A percentile compares a stretch with the other conserved stretches of the same genome.
phyloP scores from a whole-genome alignment of 2,113 vertebrate species.

The Connochaetes taurinus region DNA sequence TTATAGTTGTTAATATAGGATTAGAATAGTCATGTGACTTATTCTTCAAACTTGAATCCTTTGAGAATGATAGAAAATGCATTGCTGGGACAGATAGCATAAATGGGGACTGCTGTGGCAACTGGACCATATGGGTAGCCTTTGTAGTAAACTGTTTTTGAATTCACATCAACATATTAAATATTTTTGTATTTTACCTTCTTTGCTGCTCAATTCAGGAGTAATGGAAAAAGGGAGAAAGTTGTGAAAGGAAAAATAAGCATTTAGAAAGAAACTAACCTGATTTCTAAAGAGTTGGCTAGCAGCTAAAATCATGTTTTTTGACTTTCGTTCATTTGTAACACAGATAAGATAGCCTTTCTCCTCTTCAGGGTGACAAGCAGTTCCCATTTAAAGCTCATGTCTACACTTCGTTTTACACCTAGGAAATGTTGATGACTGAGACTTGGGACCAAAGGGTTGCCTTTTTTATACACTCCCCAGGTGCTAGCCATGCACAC shows the following conservation, averaged over 20 bases:
- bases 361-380: not conserved
- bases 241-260: not conserved
- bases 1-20: not conserved
- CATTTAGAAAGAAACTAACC: not conserved
- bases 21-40: not conserved
- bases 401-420: not conserved
- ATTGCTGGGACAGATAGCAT: not conserved
- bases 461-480: not conserved
- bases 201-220: not conserved
- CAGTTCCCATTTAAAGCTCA: not conserved
- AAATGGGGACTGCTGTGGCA: not conserved
- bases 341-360: not conserved
- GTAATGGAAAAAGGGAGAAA: not conserved
- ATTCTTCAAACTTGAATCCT: not conserved
- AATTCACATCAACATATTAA: not conserved
- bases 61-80: not conserved
- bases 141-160: not conserved
- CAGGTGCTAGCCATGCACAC: not conserved
- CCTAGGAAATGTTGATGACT: not conserved
- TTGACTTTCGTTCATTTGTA: not conserved
- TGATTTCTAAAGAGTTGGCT: not conserved
- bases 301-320: not conserved
- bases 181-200: not conserved
- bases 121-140: not conserved
- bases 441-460: not conserved